Conservation (phyloP, 2,888 invertebrate species). For the Anthoptus insignis region DNA sequence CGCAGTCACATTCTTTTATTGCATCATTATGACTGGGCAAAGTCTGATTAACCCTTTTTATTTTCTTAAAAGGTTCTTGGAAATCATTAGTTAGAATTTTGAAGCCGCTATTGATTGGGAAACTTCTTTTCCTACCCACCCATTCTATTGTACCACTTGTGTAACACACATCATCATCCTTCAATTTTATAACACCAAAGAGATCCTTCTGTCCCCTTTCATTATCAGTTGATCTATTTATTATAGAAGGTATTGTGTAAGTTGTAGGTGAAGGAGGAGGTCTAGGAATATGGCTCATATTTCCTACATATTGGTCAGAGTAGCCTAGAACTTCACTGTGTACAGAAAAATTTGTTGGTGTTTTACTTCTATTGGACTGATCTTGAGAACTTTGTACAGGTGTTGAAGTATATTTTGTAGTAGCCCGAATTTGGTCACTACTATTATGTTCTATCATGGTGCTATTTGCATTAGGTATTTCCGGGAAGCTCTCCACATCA, state of each 20-base stretch:
- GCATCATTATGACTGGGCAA: constrained; percentile 53
- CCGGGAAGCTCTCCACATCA: constrained; percentile 40
- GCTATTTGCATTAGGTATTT: constrained; percentile 48
- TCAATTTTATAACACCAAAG: constrained; percentile 79
- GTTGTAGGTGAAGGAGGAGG: constrained; percentile 70
- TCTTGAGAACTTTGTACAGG: constrained; percentile 28
- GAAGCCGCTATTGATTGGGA: constrained; percentile 78
- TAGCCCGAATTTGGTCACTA: background rate
- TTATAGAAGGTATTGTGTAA: constrained; percentile 67
- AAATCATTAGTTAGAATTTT: constrained; percentile 68
- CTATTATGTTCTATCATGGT: constrained; percentile 41
- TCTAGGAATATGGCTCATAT: constrained; percentile 75
- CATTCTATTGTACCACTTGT: constrained; percentile 82
- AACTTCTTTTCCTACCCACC: constrained; percentile 78
- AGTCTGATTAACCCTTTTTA: constrained; percentile 58
- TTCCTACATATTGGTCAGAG: constrained; percentile 65
- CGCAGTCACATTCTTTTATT: constrained; percentile 73
- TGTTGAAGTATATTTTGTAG: constrained; percentile 30
- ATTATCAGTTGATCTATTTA: constrained; percentile 56
- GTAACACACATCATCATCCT: constrained; percentile 79
- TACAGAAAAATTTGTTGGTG: constrained; percentile 4
- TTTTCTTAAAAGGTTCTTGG: constrained; percentile 63
- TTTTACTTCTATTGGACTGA: constrained; percentile 14
- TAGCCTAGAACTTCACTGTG: constrained; percentile 35
- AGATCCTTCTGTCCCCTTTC: constrained; percentile 57